phyloP scores from a whole-genome alignment of 1,140 invertebrate genomes.

The Drosophila jambulina region DNA sequence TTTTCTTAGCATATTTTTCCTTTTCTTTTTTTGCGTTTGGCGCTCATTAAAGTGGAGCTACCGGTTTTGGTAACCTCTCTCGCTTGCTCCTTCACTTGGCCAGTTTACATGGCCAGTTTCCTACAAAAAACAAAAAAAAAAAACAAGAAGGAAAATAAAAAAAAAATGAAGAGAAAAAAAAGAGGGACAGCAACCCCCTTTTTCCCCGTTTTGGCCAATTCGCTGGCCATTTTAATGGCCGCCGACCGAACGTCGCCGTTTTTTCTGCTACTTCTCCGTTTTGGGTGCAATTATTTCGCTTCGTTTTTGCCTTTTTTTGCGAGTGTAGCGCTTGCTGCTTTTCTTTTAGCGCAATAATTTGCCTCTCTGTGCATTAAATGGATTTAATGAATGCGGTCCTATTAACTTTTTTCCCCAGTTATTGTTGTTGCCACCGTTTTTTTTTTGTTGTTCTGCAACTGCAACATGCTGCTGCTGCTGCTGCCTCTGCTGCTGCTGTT shows the following conservation, averaged over 20 bases:
- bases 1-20: too few species aligned
- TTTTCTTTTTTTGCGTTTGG: slow-evolving; percentile 47
- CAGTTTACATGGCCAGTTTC: slow-evolving; percentile 68
- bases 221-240: slow-evolving; percentile 80
- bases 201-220: slow-evolving; percentile 56
- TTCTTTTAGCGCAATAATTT: slow-evolving; percentile 82
- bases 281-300: slow-evolving; percentile 73
- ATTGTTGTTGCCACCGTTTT: slow-evolving; percentile 33
- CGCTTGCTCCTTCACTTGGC: slow-evolving; percentile 26
- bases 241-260: slow-evolving; percentile 57
- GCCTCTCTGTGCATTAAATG: slow-evolving; percentile 83
- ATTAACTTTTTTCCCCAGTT: slow-evolving; percentile 76
- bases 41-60: slow-evolving; percentile 70
- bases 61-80: slow-evolving; percentile 52
- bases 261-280: slow-evolving; percentile 33
- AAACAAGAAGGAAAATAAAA: too few species aligned
- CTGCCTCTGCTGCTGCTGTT: slow-evolving; percentile 34
- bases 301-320: slow-evolving; percentile 39
- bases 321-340: slow-evolving; percentile 33
- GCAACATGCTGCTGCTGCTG: slow-evolving; percentile 49
- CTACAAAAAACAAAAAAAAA: background rate
- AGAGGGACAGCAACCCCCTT: slow-evolving; percentile 1
- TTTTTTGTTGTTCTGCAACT: slow-evolving; percentile 36
- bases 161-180: background rate
- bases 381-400: slow-evolving; percentile 85